These are phyloP conservation scores for Aphaenogaster ashmeadi DNA, from an alignment of 1,140 invertebrate genomes.

Conservation along the genomic window DNA sequence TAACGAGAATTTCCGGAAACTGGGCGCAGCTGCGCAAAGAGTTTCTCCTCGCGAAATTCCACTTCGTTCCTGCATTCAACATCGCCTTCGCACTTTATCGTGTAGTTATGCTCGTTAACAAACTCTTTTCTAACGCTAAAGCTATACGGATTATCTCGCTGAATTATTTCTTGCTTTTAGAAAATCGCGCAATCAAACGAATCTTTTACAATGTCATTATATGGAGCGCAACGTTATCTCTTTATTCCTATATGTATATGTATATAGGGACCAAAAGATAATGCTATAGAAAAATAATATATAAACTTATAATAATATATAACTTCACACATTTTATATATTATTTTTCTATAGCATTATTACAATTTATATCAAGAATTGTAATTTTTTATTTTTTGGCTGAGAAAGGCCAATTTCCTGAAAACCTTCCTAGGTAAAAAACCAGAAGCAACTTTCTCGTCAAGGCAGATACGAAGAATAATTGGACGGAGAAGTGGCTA, in stretches of 20 bases:
- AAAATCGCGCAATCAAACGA: neutral
- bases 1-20: conserved; percentile 75
- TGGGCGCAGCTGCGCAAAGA: conserved; percentile 69
- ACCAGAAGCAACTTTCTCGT: conserved; percentile 24
- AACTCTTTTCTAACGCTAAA: conserved; percentile 56
- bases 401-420: conserved; percentile 2
- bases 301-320: no score
- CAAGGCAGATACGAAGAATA: conserved; percentile 48
- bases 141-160: conserved; percentile 30
- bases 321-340: neutral
- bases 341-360: neutral
- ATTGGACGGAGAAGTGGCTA: conserved; percentile 59
- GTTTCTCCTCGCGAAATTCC: conserved; percentile 67
- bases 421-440: neutral
- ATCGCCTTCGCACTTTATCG: conserved; percentile 62
- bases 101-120: conserved; percentile 72
- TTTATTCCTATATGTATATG: neutral
- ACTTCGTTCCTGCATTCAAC: conserved; percentile 49
- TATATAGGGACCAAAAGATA: no score
- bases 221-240: neutral
- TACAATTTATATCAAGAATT: neutral
- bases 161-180: neutral
- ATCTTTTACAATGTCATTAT: neutral
- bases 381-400: neutral
- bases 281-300: no score